A percentile compares a stretch with the other conserved stretches of the same genome.
Evolutionary conservation across 2,797 vertebrate species (phyloP).

Genomic region (Halcyon smyrnensis): DNA sequence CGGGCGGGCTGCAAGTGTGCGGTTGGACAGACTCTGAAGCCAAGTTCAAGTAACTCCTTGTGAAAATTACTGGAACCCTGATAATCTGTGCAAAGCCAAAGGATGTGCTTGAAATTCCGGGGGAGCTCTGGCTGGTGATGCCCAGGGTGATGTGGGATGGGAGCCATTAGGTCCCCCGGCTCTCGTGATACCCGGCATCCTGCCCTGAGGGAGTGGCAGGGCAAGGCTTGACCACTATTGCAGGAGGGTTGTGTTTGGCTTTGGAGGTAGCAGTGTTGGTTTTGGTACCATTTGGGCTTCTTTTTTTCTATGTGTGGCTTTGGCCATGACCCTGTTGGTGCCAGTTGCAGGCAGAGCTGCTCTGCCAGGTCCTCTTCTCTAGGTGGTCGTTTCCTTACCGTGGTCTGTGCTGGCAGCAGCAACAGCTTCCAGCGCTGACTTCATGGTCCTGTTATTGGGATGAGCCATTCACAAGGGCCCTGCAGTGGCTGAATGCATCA

Average conservation of each 20-base stretch:
- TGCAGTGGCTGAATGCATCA: background rate
- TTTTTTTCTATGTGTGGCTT: background rate
- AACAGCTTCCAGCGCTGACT: accelerated
- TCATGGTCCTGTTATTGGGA: background rate
- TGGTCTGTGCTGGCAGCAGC: background rate
- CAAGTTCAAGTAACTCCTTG: background rate
- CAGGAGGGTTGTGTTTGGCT: background rate
- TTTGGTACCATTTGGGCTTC: background rate
- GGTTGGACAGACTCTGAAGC: background rate
- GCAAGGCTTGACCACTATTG: background rate
- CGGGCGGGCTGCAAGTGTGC: accelerated
- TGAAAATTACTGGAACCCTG: background rate
- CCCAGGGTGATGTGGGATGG: background rate
- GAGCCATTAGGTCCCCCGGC: background rate
- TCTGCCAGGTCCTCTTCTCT: background rate
- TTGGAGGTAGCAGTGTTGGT: background rate
- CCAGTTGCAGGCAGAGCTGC: background rate
- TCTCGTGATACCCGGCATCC: accelerated
- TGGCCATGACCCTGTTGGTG: background rate
- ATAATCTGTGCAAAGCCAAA: background rate
- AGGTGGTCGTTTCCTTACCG: accelerated
- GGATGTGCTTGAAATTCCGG: background rate
- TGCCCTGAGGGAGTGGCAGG: background rate
- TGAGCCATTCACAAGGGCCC: background rate
- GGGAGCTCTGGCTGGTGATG: background rate